phyloP scores from a whole-genome alignment of 2,113 vertebrate species.

The Tympanuchus pallidicinctus region DNA sequence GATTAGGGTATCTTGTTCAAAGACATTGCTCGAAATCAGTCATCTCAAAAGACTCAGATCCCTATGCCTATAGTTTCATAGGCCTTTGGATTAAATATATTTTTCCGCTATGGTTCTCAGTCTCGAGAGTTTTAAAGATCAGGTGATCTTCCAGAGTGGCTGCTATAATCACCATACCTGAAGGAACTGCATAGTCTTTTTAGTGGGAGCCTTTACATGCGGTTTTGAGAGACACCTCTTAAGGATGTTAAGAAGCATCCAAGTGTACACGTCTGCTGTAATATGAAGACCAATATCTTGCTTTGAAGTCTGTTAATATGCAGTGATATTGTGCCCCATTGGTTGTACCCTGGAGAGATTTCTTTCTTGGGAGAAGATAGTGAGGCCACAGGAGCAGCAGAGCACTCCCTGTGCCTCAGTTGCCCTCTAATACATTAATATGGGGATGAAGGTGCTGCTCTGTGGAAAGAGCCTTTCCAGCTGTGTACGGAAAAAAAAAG shows the following conservation, averaged over 20 bases:
- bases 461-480: neutral
- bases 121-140: neutral
- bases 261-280: neutral
- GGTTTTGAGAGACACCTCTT: neutral
- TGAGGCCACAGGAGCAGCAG: neutral
- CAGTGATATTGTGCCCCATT: neutral
- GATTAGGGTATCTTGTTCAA: neutral
- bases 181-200: neutral
- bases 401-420: neutral
- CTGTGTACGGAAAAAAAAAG: fast-evolving
- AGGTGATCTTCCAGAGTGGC: neutral
- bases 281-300: neutral
- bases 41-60: neutral
- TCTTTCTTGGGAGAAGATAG: neutral
- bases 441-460: neutral
- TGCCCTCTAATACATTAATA: neutral
- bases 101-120: neutral
- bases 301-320: neutral
- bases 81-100: neutral
- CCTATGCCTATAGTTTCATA: neutral
- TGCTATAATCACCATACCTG: neutral
- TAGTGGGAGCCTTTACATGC: neutral
- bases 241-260: neutral
- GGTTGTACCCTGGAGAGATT: neutral
- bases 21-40: neutral